Percentiles rank a stretch among this genome's conserved stretches.
Conservation (phyloP, 2,888 invertebrate species). For the Patella depressa region DNA sequence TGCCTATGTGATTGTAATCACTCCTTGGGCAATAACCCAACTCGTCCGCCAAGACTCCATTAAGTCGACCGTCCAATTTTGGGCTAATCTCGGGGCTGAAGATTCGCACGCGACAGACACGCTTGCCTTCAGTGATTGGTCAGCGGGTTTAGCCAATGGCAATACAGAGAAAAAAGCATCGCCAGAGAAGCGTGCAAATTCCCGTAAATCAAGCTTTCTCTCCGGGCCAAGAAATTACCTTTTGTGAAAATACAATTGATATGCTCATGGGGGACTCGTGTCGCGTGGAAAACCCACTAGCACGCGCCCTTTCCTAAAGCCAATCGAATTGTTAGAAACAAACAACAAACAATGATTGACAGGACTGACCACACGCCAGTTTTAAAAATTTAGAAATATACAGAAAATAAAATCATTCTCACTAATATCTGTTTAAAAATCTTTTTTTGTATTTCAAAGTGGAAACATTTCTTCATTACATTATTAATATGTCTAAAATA, state of each 20-base stretch:
- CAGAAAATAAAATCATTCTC: too few relatives aligned
- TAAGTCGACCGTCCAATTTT: background rate
- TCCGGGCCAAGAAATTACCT: conserved; percentile 2
- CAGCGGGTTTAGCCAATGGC: background rate
- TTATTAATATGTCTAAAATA: too few relatives aligned
- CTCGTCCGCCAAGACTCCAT: background rate
- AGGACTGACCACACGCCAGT: conserved; percentile 5
- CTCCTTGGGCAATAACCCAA: background rate
- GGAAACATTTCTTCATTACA: too few relatives aligned
- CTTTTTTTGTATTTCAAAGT: too few relatives aligned
- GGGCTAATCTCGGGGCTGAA: background rate
- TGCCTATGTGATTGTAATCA: conserved; percentile 10
- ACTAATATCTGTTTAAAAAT: too few relatives aligned
- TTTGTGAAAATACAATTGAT: conserved; percentile 10
- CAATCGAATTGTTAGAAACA: conserved; percentile 3
- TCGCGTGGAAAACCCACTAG: background rate
- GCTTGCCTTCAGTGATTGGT: background rate
- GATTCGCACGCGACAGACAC: conserved; percentile 7
- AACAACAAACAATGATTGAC: background rate
- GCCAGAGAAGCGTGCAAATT: background rate
- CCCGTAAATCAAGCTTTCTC: background rate
- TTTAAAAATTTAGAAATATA: too few relatives aligned
- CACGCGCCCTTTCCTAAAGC: background rate
- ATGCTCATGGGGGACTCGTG: background rate
- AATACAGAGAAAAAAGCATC: background rate